Conservation (phyloP, 2,797 vertebrate genomes). For the Labroides dimidiatus region DNA sequence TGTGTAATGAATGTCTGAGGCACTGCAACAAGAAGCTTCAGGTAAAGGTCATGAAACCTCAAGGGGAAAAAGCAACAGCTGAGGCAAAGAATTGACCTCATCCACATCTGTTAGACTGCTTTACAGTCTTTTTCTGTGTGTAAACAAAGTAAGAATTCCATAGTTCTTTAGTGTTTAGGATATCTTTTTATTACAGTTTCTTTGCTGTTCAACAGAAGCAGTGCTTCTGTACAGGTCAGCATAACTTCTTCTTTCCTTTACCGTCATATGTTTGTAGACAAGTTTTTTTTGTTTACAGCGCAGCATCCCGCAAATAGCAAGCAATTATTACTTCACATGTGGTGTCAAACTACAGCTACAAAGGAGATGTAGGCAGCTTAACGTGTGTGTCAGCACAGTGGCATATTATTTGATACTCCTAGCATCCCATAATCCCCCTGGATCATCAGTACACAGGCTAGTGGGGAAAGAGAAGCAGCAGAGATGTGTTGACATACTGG, state of each 20-base stretch:
- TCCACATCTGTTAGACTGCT: slow-evolving; percentile 64
- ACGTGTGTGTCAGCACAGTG: slow-evolving; percentile 63
- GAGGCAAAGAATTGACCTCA: slow-evolving; percentile 45
- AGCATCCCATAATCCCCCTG: slow-evolving; percentile 66
- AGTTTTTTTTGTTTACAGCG: slow-evolving; percentile 22
- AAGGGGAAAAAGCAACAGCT: slow-evolving; percentile 42
- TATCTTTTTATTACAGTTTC: slow-evolving; percentile 13
- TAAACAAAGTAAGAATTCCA: slow-evolving; percentile 19
- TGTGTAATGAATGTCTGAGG: slow-evolving; percentile 60
- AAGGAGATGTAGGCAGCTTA: slow-evolving; percentile 63
- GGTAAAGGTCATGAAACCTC: slow-evolving; percentile 57
- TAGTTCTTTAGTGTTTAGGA: slow-evolving; percentile 29
- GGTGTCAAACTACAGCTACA: slow-evolving; percentile 46
- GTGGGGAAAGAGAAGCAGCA: slow-evolving; percentile 31
- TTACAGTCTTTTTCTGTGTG: slow-evolving; percentile 20
- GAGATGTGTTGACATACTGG: slow-evolving; percentile 16
- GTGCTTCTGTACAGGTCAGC: slow-evolving; percentile 27
- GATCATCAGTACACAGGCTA: slow-evolving; percentile 56
- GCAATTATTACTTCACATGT: slow-evolving; percentile 44
- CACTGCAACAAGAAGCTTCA: slow-evolving; percentile 58
- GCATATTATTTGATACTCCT: slow-evolving; percentile 63
- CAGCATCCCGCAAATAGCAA: slow-evolving; percentile 23
- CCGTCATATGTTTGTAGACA: slow-evolving; percentile 12
- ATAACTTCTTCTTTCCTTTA: slow-evolving; percentile 20
- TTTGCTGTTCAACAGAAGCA: slow-evolving; percentile 4